These are phyloP conservation scores for Iphiclides podalirius DNA, from an alignment of 2,888 invertebrate species.

Conservation along the genomic window DNA sequence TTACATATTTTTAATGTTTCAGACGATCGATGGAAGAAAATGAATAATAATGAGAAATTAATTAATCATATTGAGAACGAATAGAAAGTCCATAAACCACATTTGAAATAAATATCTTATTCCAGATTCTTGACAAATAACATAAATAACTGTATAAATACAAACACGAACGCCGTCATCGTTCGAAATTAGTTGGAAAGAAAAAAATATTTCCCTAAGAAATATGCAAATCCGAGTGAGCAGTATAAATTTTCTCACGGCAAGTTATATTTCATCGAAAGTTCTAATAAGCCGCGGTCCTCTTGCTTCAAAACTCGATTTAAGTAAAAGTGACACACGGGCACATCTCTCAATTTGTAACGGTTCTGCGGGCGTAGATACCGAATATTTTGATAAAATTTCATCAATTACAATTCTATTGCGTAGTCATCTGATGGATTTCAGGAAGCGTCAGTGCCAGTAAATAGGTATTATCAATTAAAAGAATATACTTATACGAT, in stretches of 20 bases:
- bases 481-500: not conserved
- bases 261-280: not conserved
- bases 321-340: not conserved
- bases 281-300: not conserved
- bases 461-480: no score
- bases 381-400: not conserved
- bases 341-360: not conserved
- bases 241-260: not conserved
- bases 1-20: not conserved
- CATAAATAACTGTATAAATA: not conserved
- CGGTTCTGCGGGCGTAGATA: not conserved
- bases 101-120: no score
- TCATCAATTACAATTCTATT: not conserved
- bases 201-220: not conserved
- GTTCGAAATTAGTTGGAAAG: not conserved
- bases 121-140: not conserved
- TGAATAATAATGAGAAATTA: not conserved
- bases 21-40: not conserved
- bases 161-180: not conserved
- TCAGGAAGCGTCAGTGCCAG: no score
- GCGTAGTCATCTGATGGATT: not conserved
- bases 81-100: slow-evolving; percentile 5
- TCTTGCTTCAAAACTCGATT: not conserved
- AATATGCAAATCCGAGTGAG: not conserved
- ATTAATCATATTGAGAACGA: not conserved